phyloP scores from a whole-genome alignment of 2,113 vertebrate genomes.

The Sarotherodon lohbergeri region DNA sequence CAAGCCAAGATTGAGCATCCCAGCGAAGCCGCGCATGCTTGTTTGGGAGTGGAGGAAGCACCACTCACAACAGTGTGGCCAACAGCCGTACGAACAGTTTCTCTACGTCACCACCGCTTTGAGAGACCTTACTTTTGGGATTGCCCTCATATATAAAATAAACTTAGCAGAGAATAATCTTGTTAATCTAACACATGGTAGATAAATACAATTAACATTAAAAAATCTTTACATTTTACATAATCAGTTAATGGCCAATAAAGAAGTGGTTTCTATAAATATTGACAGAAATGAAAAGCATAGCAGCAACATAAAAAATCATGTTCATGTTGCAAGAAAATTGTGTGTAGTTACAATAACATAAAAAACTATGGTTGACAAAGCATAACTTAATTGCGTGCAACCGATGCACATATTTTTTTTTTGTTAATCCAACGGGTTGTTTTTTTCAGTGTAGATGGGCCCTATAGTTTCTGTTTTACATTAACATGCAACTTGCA shows the following conservation, averaged over 20 bases:
- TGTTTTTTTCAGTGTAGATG: neutral
- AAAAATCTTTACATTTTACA: neutral
- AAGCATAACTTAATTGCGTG: neutral
- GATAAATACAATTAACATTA: no score
- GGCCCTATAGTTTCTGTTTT: neutral
- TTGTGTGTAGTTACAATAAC: neutral
- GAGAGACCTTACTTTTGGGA: neutral
- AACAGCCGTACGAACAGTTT: neutral
- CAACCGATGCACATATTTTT: neutral
- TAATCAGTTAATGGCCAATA: neutral
- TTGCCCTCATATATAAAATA: neutral
- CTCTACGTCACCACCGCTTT: neutral
- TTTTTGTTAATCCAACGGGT: neutral
- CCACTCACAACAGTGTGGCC: neutral
- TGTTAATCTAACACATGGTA: neutral
- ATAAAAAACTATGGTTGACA: neutral
- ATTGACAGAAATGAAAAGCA: neutral
- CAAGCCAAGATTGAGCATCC: neutral
- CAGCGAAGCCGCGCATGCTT: neutral
- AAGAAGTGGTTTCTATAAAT: neutral
- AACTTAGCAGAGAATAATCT: neutral
- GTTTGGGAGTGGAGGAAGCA: neutral
- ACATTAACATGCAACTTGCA: neutral
- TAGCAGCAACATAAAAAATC: neutral
- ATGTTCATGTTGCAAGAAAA: neutral